Base-by-base conservation (phyloP, 64 coral and sea anemone genomes). In the Pocillopora verrucosa region DNA sequence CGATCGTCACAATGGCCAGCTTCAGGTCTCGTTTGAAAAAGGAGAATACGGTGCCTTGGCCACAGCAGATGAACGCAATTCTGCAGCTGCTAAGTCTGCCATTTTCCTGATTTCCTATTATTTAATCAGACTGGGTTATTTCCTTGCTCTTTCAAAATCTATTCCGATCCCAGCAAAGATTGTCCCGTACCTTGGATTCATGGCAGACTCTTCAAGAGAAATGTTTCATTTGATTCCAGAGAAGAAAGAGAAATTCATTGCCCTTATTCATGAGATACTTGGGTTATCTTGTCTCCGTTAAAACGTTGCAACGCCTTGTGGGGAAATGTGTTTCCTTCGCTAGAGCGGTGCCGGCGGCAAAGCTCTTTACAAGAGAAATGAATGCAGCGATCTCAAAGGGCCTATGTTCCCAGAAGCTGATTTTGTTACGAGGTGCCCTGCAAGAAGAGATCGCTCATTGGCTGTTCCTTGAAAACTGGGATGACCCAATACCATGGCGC, bases 241-340 rank as follows among this genome's bases (percentile, higher is more conserved):
- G 13, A 94, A 90, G 20, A 79, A 87, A 56, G 30, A 9, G 14
- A 94, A 87, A 38, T 90, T 94, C 67, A 16, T 94, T 22, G 26
- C 22, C 0, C 62, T 89, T 34, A 20, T 86, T 36, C 25, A 30
- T 35, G 35, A 68, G 20, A 87, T 64, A 30, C 80, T 94, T 12
- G 13, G 56, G 11, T 15, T 1, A 5, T 20, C 59, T 19, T 15
- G 87, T 86, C 12, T 89, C 87, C 25, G 60, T 87, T 4, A 94
- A 86, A 60, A 90, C 79, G 5, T 76, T 77, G 3, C 92, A 90
- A 63, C 88, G 73, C 10, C 37, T 94, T n/a, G 89, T 75, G 14
- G 88, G 75, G 14, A 94, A 94, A 83, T 90, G 82, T 82, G 83
- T 75, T 11, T 91, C 82, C 30, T 94, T 93, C 26, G 84, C 88